A percentile compares a stretch with the other conserved stretches of the same genome.
These are phyloP conservation scores for Kryphioiulus occultus DNA, from an alignment of 2,888 invertebrate species.

Conservation along the genomic window DNA sequence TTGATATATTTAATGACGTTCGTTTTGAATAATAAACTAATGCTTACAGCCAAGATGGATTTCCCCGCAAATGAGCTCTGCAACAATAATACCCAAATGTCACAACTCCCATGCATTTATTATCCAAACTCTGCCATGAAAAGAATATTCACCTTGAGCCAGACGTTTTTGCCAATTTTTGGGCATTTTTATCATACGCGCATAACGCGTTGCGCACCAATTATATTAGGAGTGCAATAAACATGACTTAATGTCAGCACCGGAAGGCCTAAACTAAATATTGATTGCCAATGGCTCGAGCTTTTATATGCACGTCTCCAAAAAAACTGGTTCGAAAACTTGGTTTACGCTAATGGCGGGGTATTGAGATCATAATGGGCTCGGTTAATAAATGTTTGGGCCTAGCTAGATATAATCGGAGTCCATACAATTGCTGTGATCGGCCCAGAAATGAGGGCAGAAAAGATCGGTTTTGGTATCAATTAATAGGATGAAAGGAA, in stretches of 20 bases:
- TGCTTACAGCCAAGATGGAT: not conserved
- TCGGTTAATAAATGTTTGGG: not conserved
- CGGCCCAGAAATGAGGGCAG: not conserved
- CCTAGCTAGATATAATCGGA: not conserved
- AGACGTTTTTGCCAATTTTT: not conserved
- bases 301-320: not conserved
- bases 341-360: conserved; percentile 4
- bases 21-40: not conserved
- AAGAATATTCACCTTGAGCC: not conserved
- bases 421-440: not conserved
- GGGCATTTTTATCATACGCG: not conserved
- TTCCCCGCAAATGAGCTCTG: not conserved
- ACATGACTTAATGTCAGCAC: not conserved
- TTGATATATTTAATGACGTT: not conserved
- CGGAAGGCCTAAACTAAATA: not conserved
- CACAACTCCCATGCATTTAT: not conserved
- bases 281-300: not conserved
- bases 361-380: not conserved
- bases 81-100: not conserved
- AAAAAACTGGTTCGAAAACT: not conserved
- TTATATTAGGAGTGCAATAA: not conserved
- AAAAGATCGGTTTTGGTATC: not conserved
- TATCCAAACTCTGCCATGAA: not conserved
- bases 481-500: not conserved
- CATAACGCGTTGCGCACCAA: not conserved